Evolutionary conservation across 1,140 invertebrate species (phyloP).

Genomic region (Conopomorpha cramerella): DNA sequence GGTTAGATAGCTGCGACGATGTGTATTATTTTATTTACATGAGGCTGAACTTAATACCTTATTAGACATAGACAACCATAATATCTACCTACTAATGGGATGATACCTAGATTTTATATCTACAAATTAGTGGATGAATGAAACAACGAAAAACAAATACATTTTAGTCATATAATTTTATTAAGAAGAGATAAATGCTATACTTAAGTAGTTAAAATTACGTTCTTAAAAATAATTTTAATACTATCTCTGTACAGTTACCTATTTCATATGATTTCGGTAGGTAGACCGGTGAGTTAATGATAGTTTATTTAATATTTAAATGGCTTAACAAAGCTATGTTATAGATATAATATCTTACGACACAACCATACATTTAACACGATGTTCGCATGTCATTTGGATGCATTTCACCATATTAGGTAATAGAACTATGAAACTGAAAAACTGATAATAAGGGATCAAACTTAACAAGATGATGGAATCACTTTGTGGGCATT

Average conservation of each 20-base stretch:
- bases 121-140: conserved; percentile 6
- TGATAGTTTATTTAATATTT: conserved; percentile 44
- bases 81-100: too few relatives aligned
- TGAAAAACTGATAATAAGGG: conserved; percentile 44
- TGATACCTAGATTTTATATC: too few relatives aligned
- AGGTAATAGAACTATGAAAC: conserved; percentile 56
- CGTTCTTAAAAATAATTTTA: too few relatives aligned
- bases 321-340: conserved; percentile 48
- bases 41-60: too few relatives aligned
- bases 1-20: too few relatives aligned
- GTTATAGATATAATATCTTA: conserved; percentile 56
- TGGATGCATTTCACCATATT: conserved; percentile 38
- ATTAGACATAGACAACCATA: too few relatives aligned
- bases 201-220: too few relatives aligned
- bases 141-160: conserved; percentile 16
- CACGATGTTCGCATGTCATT: conserved; percentile 32
- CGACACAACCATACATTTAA: conserved; percentile 60
- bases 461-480: conserved; percentile 51
- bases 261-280: too few relatives aligned
- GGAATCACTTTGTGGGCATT: too few relatives aligned
- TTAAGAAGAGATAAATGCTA: conserved; percentile 54
- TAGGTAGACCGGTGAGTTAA: too few relatives aligned
- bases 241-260: too few relatives aligned
- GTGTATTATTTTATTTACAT: too few relatives aligned
- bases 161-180: conserved; percentile 40